Evolutionary conservation across 2,113 vertebrate genomes (phyloP).

Genomic region (Atractosteus spatula): DNA sequence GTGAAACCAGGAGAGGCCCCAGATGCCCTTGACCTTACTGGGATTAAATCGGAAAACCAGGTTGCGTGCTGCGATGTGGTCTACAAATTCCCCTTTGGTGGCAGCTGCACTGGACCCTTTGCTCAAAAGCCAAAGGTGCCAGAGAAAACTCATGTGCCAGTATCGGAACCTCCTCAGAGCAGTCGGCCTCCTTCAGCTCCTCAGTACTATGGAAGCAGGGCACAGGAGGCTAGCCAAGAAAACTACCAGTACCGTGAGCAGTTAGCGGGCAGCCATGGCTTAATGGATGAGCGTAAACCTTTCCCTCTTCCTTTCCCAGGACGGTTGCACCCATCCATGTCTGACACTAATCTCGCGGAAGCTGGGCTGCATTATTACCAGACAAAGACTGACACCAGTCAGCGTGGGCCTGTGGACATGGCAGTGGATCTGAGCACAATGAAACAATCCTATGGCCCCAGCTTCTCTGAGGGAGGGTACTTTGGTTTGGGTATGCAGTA

Average conservation of each 20-base stretch:
- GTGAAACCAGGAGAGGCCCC: slow-evolving; percentile 76
- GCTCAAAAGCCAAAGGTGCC: slow-evolving; percentile 73
- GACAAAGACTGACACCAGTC: slow-evolving; percentile 72
- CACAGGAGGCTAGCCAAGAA: slow-evolving; percentile 67
- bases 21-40: slow-evolving; percentile 86
- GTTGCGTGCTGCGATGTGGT: slow-evolving; percentile 94
- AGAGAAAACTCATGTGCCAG: slow-evolving; percentile 61
- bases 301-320: slow-evolving; percentile 65
- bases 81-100: slow-evolving; percentile 91
- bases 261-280: slow-evolving; percentile 51
- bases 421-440: slow-evolving; percentile 86
- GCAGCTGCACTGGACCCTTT: slow-evolving; percentile 84
- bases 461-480: slow-evolving; percentile 74
- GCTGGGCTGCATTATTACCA: slow-evolving; percentile 77
- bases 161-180: slow-evolving; percentile 43
- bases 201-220: slow-evolving; percentile 62
- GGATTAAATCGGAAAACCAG: slow-evolving; percentile 86
- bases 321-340: slow-evolving; percentile 89
- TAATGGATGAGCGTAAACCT: slow-evolving; percentile 74
- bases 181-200: slow-evolving; percentile 53
- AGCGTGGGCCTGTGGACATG: slow-evolving; percentile 67
- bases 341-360: slow-evolving; percentile 87
- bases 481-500: slow-evolving; percentile 88
- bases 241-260: slow-evolving; percentile 70
- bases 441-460: slow-evolving; percentile 80